These are phyloP conservation scores for Lasioglossum calceatum DNA, from an alignment of 2,888 invertebrate species.

Conservation along the genomic window DNA sequence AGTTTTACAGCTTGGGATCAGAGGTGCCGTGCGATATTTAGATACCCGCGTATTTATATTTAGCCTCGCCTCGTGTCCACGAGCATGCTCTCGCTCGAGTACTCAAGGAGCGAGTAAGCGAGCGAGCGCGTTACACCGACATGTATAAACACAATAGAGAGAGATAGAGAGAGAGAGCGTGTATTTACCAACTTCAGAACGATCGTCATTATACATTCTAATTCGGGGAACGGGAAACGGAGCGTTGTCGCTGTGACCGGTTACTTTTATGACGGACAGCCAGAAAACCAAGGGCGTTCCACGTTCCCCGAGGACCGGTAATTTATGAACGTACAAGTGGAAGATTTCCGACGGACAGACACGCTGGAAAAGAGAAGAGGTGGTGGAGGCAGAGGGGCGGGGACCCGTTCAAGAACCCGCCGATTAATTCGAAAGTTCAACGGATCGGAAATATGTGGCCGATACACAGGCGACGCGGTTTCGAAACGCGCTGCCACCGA, in stretches of 20 bases:
- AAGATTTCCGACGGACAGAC: neutral
- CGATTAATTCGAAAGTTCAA: constrained; percentile 23
- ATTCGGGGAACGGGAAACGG: constrained; percentile 40
- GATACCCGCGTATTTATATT: constrained; percentile 57
- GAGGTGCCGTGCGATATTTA: constrained; percentile 58
- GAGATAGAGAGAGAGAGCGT: neutral
- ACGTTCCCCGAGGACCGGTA: constrained; percentile 4
- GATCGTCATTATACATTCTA: constrained; percentile 53
- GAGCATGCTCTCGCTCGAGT: neutral
- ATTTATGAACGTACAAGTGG: neutral
- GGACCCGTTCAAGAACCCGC: neutral
- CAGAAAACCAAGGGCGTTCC: constrained; percentile 34
- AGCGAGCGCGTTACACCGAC: constrained; percentile 23
- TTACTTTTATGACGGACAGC: constrained; percentile 9
- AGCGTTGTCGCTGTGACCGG: constrained; percentile 30
- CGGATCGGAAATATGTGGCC: constrained; percentile 10
- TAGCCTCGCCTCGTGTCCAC: constrained; percentile 41
- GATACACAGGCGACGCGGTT: neutral
- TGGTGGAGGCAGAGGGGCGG: neutral
- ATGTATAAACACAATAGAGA: constrained; percentile 51
- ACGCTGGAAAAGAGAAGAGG: neutral
- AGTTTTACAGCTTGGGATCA: constrained; percentile 42
- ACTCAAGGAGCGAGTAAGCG: neutral
- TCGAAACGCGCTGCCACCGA: neutral
- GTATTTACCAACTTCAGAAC: constrained; percentile 38